Evolutionary conservation across 2,113 vertebrate genomes (phyloP), one percentile per base, ranked within the genome.

Genomic region (Tamias sibiricus): DNA sequence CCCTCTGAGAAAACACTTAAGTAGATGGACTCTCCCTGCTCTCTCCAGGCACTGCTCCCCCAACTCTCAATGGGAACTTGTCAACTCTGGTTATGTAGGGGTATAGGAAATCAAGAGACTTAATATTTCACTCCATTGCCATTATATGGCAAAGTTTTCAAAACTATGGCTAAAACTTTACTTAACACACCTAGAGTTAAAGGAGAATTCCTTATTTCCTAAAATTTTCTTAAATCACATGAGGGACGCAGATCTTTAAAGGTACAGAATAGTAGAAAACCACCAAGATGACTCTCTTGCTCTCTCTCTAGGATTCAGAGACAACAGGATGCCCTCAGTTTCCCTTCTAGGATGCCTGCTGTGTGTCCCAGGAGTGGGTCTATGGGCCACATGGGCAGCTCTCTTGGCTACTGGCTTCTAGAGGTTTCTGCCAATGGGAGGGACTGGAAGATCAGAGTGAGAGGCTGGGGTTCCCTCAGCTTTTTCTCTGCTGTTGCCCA

Each of bases 1-100:
- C 49, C 90, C 66, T 86, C 87, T 57, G 90, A 85, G 49, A 32
- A 93, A 80, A 86, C 81, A 83, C 42, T 49, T 42, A 74, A 68
- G 64, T n/a, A 40, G 49, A 42, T 7, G 22, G 82, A 79, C 52
- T 24, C 11, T 14, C 14, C 24, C 28, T 26, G 28, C 35, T 9
- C 52, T n/a, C 6, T 17, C 35, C 14, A 28, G 80, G 11, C 81
- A 16, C 54, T 11, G 26, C 0, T 2, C 1, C 64, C n/a, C 26
- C 5, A 62, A 62, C 9, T 54, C 85, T 26, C 26, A 14, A 82
- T 2, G 37, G 47, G 75, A 24, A 12, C 59, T 49, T 6, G 40
- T 80, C 66, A 85, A 2, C 40, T 87, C 54, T 44, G 13, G 14
- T 75, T 62, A 59, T n/a, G 75, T 22, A 20, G 49, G 71, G 40